Evolutionary conservation across 2,888 invertebrate species (phyloP).

Genomic region (Lysandra coridon): DNA sequence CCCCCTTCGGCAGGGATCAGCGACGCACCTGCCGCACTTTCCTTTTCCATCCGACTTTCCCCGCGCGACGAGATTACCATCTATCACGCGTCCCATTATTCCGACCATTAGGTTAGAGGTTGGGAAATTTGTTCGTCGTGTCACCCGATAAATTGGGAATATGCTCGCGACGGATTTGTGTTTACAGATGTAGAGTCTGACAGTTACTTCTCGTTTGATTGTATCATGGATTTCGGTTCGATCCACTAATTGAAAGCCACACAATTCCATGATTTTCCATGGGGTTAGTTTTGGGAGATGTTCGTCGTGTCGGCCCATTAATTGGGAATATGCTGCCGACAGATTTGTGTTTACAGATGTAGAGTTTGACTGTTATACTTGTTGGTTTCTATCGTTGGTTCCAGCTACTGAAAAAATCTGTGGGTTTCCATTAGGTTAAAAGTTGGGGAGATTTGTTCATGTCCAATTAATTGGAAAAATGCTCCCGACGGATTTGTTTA

Average conservation of each 20-base stretch:
- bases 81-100: constrained; percentile 44
- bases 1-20: constrained; percentile 54
- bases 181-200: not conserved
- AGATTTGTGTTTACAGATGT: not conserved
- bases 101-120: constrained; percentile 43
- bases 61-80: constrained; percentile 44
- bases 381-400: not conserved
- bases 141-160: constrained; percentile 5
- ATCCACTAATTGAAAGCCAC: too few species aligned
- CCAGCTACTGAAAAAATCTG: not conserved
- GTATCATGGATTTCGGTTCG: not conserved
- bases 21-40: constrained; percentile 70
- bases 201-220: not conserved
- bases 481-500: not conserved
- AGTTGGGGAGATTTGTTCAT: not conserved
- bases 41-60: constrained; percentile 70
- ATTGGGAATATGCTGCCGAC: not conserved
- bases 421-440: not conserved
- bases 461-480: not conserved
- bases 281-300: not conserved
- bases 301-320: not conserved
- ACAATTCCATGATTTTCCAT: too few species aligned
- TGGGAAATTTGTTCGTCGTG: constrained; percentile 35
- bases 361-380: not conserved
- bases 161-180: constrained; percentile 31